Base-by-base conservation (phyloP, 2,888 invertebrate species). In the Crossocerus cetratus region DNA sequence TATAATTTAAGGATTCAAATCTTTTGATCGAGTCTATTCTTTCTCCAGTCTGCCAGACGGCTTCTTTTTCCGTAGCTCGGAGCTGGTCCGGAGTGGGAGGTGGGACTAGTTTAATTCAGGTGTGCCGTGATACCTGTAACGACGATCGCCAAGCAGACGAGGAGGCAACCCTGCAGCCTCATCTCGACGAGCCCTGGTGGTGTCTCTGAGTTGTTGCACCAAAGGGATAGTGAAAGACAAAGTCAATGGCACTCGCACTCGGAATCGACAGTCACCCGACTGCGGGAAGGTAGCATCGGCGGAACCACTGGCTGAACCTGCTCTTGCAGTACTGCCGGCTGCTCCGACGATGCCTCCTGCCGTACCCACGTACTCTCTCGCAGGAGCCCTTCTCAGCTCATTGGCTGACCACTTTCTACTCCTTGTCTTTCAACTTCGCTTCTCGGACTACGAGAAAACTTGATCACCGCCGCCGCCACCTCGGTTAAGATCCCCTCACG, bases 401-500 rank as follows among this genome's bases (percentile, higher is more conserved):
- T 89, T 89, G 89, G 89, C 84, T 86, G 89, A 87, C 87, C 83
- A 88, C 89, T 89, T 89, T 89, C 89, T 89, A 88, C 77, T 49
- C 49, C 49, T 49, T 49, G 49, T 49, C 49, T 49, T 49, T 49
- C 49, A 16, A 49, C 81, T 81, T 66, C 77, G 75, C 72, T 72
- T 74, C 77, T 43, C 60, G 70, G 64, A 53, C 69, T 56, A 42
- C 72, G 73, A 73, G 82, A 80, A 83, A 83, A 71, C 72, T 72
- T 70, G 69, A 69, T 76, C 76, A 16, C 32, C 32, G 8, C 3
- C 32, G 32, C 32, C 11, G 11, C 32, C 32, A 32, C 32, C 32
- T 8, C 32, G 5, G 32, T 32, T 32, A 32, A 32, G 11, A 32
- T 32, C 32, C 8, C 8, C 32, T 32, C 32, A 3, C 32, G 32